phyloP scores from a whole-genome alignment of 2,888 invertebrate genomes.

The Digitonthophagus gazella region DNA sequence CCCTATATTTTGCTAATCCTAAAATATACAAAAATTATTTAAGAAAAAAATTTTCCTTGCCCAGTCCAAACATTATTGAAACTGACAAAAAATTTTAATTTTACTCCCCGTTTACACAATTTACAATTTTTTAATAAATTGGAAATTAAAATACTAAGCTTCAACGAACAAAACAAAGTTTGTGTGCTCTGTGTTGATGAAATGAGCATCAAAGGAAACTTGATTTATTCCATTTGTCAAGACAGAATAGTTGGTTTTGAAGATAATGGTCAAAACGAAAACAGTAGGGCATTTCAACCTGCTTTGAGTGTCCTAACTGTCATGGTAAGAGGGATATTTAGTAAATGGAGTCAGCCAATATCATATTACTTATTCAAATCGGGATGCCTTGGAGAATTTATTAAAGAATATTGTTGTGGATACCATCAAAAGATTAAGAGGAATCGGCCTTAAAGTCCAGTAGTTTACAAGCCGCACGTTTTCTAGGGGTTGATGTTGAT shows the following conservation, averaged over 20 bases:
- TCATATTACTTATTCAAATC: constrained; percentile 25
- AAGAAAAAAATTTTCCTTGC: neutral
- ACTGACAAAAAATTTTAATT: neutral
- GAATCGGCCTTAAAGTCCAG: constrained; percentile 20
- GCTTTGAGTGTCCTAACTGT: constrained; percentile 16
- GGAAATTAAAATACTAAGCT: no score
- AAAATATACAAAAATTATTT: neutral
- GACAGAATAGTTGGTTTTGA: no score
- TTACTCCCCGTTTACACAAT: neutral
- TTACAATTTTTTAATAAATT: neutral
- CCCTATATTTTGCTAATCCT: neutral
- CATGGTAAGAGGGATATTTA: constrained; percentile 25
- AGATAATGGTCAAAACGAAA: constrained; percentile 17
- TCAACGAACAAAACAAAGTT: neutral
- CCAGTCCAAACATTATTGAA: neutral
- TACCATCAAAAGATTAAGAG: constrained; percentile 18
- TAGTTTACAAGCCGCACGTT: constrained; percentile 12
- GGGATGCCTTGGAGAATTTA: neutral
- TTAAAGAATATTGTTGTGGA: constrained; percentile 19
- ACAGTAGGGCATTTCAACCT: neutral
- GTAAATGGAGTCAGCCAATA: constrained; percentile 28
- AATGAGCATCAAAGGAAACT: no score
- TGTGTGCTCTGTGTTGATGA: constrained; percentile 24
- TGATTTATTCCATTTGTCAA: no score
- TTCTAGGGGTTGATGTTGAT: constrained; percentile 24